These are phyloP conservation scores for Marronus borbonicus DNA, from an alignment of 2,888 invertebrate species.

Conservation along the genomic window DNA sequence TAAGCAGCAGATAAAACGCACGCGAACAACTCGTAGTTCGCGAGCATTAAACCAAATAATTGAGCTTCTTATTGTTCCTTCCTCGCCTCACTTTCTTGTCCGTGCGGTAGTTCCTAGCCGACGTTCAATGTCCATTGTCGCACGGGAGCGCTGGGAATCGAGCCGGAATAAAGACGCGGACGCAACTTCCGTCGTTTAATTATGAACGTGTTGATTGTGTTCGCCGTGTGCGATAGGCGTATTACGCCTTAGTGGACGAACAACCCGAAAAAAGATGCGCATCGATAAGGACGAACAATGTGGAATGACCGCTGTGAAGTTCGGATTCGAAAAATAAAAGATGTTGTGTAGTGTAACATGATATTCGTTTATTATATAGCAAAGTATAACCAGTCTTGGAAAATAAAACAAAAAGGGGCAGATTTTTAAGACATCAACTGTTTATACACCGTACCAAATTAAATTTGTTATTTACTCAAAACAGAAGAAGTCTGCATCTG, in stretches of 20 bases:
- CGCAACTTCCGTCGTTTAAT: slow-evolving; percentile 59
- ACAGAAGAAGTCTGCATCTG: no score
- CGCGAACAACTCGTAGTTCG: slow-evolving; percentile 44
- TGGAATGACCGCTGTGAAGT: slow-evolving; percentile 13
- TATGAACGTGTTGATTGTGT: slow-evolving; percentile 60
- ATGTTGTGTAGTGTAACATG: background rate
- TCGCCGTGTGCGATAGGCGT: slow-evolving; percentile 18
- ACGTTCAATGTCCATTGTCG: slow-evolving; percentile 57
- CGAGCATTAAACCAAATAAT: slow-evolving; percentile 54
- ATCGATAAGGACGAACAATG: background rate
- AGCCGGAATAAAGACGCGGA: slow-evolving; percentile 53
- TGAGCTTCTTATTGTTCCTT: slow-evolving; percentile 55
- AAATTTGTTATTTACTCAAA: no score
- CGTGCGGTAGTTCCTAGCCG: slow-evolving; percentile 2
- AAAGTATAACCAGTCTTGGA: no score
- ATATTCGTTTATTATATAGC: no score
- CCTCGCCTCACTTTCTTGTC: slow-evolving; percentile 2
- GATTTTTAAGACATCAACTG: no score
- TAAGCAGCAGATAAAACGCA: slow-evolving; percentile 37
- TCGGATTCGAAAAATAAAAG: background rate
- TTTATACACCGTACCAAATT: no score
- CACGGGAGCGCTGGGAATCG: slow-evolving; percentile 54
- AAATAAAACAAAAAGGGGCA: no score
- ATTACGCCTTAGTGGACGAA: slow-evolving; percentile 44
- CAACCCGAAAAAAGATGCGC: slow-evolving; percentile 1